Evolutionary conservation across 2,888 invertebrate species (phyloP), one percentile per base, ranked within the genome.

Genomic region (Scaptomyza parva): DNA sequence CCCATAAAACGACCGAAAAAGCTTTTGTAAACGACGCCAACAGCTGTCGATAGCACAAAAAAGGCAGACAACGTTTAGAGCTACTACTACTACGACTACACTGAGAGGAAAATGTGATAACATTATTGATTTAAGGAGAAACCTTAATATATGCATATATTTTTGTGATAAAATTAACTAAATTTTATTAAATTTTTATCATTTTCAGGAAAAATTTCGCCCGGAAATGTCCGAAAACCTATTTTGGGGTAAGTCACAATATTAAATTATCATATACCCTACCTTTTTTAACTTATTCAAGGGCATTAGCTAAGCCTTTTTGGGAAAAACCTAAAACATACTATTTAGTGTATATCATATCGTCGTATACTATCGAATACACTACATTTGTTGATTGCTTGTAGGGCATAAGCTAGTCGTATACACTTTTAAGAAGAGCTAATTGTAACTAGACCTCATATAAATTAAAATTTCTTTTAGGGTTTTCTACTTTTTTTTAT

Each of bases 11-110:
- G 83, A 86, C 83, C 87, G n/a, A 87, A 83, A 86, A 82, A 87
- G 87, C 88, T 85, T 82, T 87, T 83, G 83, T 87, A 83, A 83
- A 83, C 87, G 83, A 87, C 86, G 87, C 83, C 88, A 83, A 87
- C 83, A 83, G 83, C 82, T 83, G 83, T 85, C 88, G 85, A 81
- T 87, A 76, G 71, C 68, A 60, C n/a, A n/a, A n/a, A 75, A 78
- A 61, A 62, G 66, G 81, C 77, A 78, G 87, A 86, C 85, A 80
- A 77, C 60, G 74, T 54, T 60, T n/a, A n/a, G n/a, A n/a, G n/a
- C n/a, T n/a, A n/a, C n/a, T n/a, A n/a, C n/a, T n/a, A n/a, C n/a
- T n/a, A n/a, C n/a, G 61, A 30, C 52, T 57, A 26, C 66, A 61
- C 44, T 30, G 9, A 3, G n/a, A 18, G 7, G 43, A 61, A 30